Evolutionary conservation across 2,888 invertebrate species (phyloP).

Genomic region (Disparrhopalites patrizii): DNA sequence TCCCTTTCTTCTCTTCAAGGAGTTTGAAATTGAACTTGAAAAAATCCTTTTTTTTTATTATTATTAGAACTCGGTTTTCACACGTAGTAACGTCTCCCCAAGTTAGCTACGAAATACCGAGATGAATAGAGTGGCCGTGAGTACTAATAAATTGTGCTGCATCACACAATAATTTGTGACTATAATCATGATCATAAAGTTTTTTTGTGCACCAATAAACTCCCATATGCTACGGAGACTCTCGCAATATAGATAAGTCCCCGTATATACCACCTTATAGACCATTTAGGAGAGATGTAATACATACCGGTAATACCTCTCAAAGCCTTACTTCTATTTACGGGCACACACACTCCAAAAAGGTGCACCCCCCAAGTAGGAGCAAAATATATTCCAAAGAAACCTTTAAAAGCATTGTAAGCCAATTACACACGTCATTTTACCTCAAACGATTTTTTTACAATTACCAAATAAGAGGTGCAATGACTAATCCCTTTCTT

Average conservation of each 20-base stretch:
- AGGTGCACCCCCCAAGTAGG: too few species aligned
- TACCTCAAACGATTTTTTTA: too few species aligned
- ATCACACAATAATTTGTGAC: not conserved
- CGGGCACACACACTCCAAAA: too few species aligned
- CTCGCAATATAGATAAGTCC: not conserved
- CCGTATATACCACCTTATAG: not conserved
- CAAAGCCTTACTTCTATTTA: too few species aligned
- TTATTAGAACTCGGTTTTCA: too few species aligned
- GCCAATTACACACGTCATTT: not conserved
- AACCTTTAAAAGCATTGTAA: not conserved
- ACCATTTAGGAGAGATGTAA: too few species aligned
- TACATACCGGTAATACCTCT: too few species aligned
- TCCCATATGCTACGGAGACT: not conserved
- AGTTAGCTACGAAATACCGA: too few species aligned
- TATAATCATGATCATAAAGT: too few species aligned
- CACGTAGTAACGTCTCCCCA: too few species aligned
- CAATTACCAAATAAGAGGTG: not conserved
- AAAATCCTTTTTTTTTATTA: not conserved
- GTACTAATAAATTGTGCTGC: not conserved
- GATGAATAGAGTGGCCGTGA: too few species aligned
- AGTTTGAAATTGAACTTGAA: slow-evolving; percentile 5
- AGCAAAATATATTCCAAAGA: not conserved
- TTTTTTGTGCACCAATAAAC: slow-evolving; percentile 15
- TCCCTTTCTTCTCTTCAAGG: not conserved
- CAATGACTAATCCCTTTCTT: slow-evolving; percentile 2